Evolutionary conservation across 2,797 vertebrate genomes (phyloP).

Genomic region (Salarias fasciatus): DNA sequence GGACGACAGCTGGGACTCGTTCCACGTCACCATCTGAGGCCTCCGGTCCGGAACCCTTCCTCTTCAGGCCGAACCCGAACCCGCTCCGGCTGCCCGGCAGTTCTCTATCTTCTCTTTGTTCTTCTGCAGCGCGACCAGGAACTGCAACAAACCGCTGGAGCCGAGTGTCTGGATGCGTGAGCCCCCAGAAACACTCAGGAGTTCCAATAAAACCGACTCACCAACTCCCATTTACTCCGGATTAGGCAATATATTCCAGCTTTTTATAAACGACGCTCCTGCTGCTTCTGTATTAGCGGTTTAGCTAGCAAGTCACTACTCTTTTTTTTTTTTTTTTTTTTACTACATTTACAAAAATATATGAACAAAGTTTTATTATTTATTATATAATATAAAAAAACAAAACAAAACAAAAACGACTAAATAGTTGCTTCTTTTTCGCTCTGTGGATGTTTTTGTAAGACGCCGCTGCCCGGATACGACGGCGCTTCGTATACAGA

Average conservation of each 20-base stretch:
- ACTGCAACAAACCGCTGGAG: slow-evolving; percentile 30
- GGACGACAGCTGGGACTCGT: slow-evolving; percentile 85
- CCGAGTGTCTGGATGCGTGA: slow-evolving; percentile 10
- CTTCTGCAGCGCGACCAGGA: slow-evolving; percentile 44
- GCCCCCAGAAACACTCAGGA: slow-evolving; percentile 37
- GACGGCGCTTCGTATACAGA: slow-evolving; percentile 20
- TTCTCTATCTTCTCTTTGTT: background rate
- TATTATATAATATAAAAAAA: slow-evolving; percentile 84
- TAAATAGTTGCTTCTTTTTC: slow-evolving; percentile 50
- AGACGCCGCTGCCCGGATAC: slow-evolving; percentile 12
- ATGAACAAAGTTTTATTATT: slow-evolving; percentile 83
- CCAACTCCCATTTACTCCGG: slow-evolving; percentile 31
- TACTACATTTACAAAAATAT: slow-evolving; percentile 69
- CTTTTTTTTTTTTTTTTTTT: slow-evolving; percentile 55
- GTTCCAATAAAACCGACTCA: slow-evolving; percentile 33
- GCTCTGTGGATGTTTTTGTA: slow-evolving; percentile 34
- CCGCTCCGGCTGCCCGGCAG: slow-evolving; percentile 52
- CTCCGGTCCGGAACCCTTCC: slow-evolving; percentile 6
- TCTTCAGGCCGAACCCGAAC: slow-evolving; percentile 51
- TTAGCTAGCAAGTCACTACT: slow-evolving; percentile 43
- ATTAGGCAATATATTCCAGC: slow-evolving; percentile 51
- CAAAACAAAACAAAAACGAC: slow-evolving; percentile 43
- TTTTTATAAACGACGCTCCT: slow-evolving; percentile 51
- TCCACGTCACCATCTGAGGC: slow-evolving; percentile 82
- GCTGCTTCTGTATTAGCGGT: slow-evolving; percentile 57